Percentiles rank a stretch among this genome's conserved stretches.
phyloP scores from a whole-genome alignment of 2,113 vertebrate species.

The Notiomystis cincta region DNA sequence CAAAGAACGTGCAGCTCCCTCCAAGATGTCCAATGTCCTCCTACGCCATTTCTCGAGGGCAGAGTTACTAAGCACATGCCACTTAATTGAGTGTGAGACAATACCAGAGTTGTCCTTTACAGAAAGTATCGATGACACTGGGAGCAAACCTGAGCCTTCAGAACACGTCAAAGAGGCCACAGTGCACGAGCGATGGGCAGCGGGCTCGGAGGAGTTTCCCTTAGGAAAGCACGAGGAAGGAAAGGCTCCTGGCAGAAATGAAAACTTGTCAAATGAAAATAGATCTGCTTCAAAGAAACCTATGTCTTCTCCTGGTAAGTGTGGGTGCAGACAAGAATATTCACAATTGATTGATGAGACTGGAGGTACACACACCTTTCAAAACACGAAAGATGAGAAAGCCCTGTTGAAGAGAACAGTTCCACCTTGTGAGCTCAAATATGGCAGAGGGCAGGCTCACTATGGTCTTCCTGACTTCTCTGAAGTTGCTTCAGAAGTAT shows the following conservation, averaged over 20 bases:
- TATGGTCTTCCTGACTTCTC: slow-evolving; percentile 75
- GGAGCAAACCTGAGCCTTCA: slow-evolving; percentile 14
- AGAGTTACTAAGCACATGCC: slow-evolving; percentile 59
- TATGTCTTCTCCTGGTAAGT: neutral
- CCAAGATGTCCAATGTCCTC: slow-evolving; percentile 70
- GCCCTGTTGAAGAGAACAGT: slow-evolving; percentile 44
- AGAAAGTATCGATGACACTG: slow-evolving; percentile 75
- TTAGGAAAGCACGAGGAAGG: neutral
- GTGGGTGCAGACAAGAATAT: neutral
- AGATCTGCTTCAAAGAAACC: neutral
- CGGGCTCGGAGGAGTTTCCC: neutral
- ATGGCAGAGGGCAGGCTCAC: slow-evolving; percentile 73
- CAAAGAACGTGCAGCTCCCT: neutral
- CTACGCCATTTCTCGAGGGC: slow-evolving; percentile 76
- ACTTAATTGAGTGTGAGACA: slow-evolving; percentile 80
- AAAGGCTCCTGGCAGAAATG: neutral
- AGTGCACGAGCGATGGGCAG: neutral
- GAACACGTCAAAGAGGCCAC: neutral
- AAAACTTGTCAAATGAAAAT: neutral
- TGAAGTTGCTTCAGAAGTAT: slow-evolving; percentile 72
- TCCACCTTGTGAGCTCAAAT: slow-evolving; percentile 69
- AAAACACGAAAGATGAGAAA: neutral
- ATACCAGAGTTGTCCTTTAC: slow-evolving; percentile 79
- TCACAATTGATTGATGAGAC: neutral
- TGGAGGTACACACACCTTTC: neutral